phyloP scores from a whole-genome alignment of 1,140 invertebrate genomes.

The Bombus consobrinus region DNA sequence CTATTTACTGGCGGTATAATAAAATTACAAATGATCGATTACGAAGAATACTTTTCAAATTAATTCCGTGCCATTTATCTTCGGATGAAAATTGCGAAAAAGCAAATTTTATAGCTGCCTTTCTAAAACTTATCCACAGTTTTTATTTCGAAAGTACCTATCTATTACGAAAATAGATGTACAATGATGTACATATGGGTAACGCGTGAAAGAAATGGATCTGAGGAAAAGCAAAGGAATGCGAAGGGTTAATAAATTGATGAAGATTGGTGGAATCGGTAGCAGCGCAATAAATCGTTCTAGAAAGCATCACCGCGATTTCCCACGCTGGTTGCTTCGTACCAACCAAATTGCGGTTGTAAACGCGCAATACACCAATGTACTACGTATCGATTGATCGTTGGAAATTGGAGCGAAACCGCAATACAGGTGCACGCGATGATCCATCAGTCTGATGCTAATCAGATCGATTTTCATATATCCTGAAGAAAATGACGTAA shows the following conservation, averaged over 20 bases:
- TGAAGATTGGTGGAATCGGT: neutral
- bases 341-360: slow-evolving; percentile 36
- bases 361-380: slow-evolving; percentile 47
- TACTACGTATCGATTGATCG: slow-evolving; percentile 37
- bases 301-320: slow-evolving; percentile 29
- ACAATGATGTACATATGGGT: too few species aligned
- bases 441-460: slow-evolving; percentile 16
- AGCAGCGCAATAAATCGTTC: slow-evolving; percentile 19
- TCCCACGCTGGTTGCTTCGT: slow-evolving; percentile 40
- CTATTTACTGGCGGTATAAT: too few species aligned
- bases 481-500: slow-evolving; percentile 29
- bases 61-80: too few species aligned
- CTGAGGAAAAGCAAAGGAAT: too few species aligned
- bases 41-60: too few species aligned
- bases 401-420: slow-evolving; percentile 50
- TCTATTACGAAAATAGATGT: too few species aligned
- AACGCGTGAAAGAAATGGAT: too few species aligned
- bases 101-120: too few species aligned
- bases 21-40: too few species aligned
- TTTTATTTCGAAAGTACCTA: too few species aligned
- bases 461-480: slow-evolving; percentile 22
- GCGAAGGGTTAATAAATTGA: neutral
- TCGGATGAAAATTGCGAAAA: too few species aligned
- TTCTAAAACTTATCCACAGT: too few species aligned
- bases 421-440: slow-evolving; percentile 40